Conservation (phyloP, 2,888 invertebrate species). For the Adela reaumurella region DNA sequence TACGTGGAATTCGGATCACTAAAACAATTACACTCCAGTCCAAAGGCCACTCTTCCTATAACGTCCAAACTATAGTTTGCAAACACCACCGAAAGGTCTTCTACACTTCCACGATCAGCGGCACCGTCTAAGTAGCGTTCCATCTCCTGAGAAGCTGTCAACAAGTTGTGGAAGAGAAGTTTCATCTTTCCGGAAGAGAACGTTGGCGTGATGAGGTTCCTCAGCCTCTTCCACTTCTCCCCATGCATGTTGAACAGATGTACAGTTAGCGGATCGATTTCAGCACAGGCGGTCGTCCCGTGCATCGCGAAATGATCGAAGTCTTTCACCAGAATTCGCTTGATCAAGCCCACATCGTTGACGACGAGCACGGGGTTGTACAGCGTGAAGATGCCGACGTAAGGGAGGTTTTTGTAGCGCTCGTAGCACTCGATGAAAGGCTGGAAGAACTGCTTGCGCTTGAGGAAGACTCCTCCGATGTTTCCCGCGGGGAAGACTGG, state of each 20-base stretch:
- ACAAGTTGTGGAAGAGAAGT: conserved; percentile 48
- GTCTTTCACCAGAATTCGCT: conserved; percentile 58
- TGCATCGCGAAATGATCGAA: conserved; percentile 56
- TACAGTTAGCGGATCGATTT: conserved; percentile 42
- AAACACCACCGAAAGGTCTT: conserved; percentile 34
- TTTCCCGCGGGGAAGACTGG: conserved; percentile 63
- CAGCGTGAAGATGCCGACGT: conserved; percentile 61
- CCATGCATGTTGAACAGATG: conserved; percentile 41
- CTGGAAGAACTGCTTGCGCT: conserved; percentile 58
- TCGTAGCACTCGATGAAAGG: conserved; percentile 58
- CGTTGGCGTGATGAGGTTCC: conserved; percentile 51
- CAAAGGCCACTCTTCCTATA: conserved; percentile 44
- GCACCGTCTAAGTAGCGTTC: conserved; percentile 15
- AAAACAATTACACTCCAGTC: conserved; percentile 37
- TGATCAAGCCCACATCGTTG: conserved; percentile 59
- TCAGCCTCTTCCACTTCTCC: conserved; percentile 51
- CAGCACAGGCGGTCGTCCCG: conserved; percentile 37
- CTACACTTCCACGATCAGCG: conserved; percentile 4
- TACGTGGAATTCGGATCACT: conserved; percentile 28
- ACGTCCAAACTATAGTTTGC: conserved; percentile 45
- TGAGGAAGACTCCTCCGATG: conserved; percentile 48
- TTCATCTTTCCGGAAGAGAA: conserved; percentile 60
- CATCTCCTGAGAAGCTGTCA: conserved; percentile 36
- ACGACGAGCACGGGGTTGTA: conserved; percentile 59
- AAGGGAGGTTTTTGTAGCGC: conserved; percentile 43